Base-by-base conservation (phyloP, 2,797 vertebrate genomes). In the Xiphophorus birchmanni region DNA sequence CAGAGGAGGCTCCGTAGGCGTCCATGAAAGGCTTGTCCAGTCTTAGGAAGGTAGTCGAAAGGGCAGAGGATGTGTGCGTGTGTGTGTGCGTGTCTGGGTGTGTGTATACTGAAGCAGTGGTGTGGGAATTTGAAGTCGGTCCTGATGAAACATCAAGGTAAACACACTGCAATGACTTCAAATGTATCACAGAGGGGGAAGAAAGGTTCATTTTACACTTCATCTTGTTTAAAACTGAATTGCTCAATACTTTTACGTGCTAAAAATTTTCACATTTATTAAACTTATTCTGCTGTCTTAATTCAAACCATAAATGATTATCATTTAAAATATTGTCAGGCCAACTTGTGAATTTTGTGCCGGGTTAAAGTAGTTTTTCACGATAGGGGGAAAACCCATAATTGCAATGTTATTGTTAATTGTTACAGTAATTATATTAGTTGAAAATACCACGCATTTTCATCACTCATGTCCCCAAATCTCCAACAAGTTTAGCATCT, bases 1-100 rank as follows among this genome's bases (percentile, higher is more conserved):
- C 86, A 88, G 86, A 88, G 88, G 87, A 90, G 91, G 84, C 86
- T 90, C 85, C 87, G 87, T 88, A 84, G 86, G 89, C 37, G 74
- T 87, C 77, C 78, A 89, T 93, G 87, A 92, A 89, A 91, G 86
- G 75, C 78, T 81, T 35, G 52, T 87, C 78, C 83, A 82, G 75
- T 80, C 67, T 86, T 73, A 78, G 83, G 79, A 87, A 86, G 85
- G 79, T 82, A 89, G 86, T 75, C 32, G n/a, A 82, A 74, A 87
- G 79, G 78, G 86, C 76, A 89, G 85, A 73, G 83, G 50, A 63
- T 86, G 3, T 60, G 63, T 37, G 56, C 42, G 48, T 69, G 50
- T 76, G 69, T 23, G 80, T 74, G 78, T 84, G 81, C 1, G 56
- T 29, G 32, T 37, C 15, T 35, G 77, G 87, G 50, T 82, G 74